A percentile compares a stretch with the other conserved stretches of the same genome.
These are phyloP conservation scores for Mus spicilegus DNA, from an alignment of 2,113 vertebrate species.

Conservation along the genomic window DNA sequence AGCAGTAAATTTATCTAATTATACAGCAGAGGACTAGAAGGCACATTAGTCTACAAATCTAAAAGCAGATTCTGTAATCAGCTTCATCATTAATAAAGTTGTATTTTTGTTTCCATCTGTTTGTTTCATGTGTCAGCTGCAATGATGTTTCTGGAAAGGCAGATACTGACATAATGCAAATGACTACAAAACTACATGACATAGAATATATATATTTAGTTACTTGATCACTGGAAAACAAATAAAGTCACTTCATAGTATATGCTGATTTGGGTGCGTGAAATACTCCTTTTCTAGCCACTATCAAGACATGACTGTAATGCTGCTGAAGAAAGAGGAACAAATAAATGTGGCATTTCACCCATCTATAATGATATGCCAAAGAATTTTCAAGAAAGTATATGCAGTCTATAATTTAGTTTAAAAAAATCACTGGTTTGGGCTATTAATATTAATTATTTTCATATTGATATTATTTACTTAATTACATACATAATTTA, in stretches of 20 bases:
- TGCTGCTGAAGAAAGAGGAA: not conserved
- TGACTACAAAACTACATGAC: not conserved
- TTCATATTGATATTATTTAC: not conserved
- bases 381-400: not conserved
- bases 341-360: not conserved
- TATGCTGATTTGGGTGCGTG: not conserved
- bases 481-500: not conserved
- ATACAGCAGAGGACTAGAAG: not conserved
- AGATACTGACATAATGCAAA: not conserved
- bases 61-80: constrained; percentile 43
- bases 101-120: constrained; percentile 45
- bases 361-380: rapidly evolving
- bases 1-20: constrained; percentile 34
- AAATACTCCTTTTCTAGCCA: not conserved
- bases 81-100: constrained; percentile 46
- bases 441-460: not conserved
- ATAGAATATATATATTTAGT: not conserved
- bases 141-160: not conserved
- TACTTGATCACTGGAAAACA: not conserved
- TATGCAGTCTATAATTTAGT: not conserved
- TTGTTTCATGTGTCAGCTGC: not conserved
- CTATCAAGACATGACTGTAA: not conserved
- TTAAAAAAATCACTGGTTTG: not conserved
- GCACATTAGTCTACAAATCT: not conserved
- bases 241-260: not conserved